Evolutionary conservation across 2,797 vertebrate species (phyloP), one percentile per base, ranked within the genome.

Genomic region (Smutsia gigantea): DNA sequence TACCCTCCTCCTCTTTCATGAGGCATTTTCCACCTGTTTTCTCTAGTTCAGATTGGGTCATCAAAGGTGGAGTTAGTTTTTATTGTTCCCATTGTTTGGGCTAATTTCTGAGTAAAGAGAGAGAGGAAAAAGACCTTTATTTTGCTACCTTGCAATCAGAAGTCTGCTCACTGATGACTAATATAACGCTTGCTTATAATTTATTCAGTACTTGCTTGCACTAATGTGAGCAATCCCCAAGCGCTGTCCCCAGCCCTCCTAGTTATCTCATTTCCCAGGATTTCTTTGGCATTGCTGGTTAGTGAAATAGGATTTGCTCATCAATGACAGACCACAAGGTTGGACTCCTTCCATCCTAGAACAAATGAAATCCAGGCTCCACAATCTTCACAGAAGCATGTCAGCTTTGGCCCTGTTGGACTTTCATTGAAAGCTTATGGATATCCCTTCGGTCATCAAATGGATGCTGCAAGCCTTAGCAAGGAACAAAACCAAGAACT

Each of bases 241-340:
- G 59, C 1, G 0, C 23, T 49, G 42, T 79, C 37, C 78, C 92
- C 29, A 82, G 51, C 87, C 21, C 66, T 72, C 19, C 46, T 39
- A 68, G 31, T 84, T 88, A 68, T 64, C 57, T 79, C 63, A 88
- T 69, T 63, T 82, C 63, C 71, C 75, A 85, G 63, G 66, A 63
- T 94, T 96, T 92, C 66, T 90, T 61, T 78, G 75, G 49, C 55
- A 49, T 46, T 53, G 59, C 34, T 69, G 25, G 4, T 49, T 77
- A 71, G 18, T 39, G 66, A 93, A 94, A 34, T 37, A 25, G 77
- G 23, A 77, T 93, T 93, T 94, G 51, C 77, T 93, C 93, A 84
- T 90, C 75, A 77, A 39, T 46, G 18, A 37, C 59, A 93, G 93
- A 87, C n/a, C 83, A 87, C n/a, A 93, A 11, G 69, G 69, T 46